These are phyloP conservation scores for Protophormia terraenovae DNA, from an alignment of 2,888 invertebrate genomes.

Conservation along the genomic window DNA sequence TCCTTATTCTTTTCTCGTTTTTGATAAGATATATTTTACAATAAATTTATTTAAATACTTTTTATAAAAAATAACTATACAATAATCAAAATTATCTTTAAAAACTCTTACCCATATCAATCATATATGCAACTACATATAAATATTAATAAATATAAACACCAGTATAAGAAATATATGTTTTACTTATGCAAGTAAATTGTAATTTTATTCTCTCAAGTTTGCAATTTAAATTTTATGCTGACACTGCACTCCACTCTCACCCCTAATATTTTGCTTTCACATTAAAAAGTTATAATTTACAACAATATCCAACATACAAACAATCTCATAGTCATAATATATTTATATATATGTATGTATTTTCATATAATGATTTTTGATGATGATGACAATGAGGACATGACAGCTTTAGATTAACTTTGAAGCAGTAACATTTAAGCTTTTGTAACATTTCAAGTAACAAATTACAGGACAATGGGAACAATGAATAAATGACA, in stretches of 20 bases:
- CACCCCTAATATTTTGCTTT: background rate
- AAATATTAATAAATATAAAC: background rate
- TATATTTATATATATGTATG: background rate
- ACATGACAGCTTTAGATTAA: constrained; percentile 64
- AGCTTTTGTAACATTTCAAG: constrained; percentile 63
- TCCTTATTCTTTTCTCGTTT: too few species aligned
- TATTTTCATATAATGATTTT: constrained; percentile 49
- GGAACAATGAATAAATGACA: constrained; percentile 64
- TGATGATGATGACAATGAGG: constrained; percentile 49
- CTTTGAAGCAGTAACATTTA: constrained; percentile 57
- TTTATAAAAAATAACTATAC: too few species aligned
- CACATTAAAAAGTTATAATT: constrained; percentile 30
- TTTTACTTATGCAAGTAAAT: background rate
- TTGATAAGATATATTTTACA: too few species aligned
- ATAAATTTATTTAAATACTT: too few species aligned
- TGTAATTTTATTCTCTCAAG: background rate
- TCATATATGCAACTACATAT: too few species aligned
- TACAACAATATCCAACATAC: background rate
- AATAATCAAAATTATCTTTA: too few species aligned
- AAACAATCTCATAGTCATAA: background rate
- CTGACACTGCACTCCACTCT: constrained; percentile 24
- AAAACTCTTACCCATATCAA: too few species aligned
- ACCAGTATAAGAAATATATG: background rate
- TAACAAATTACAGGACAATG: constrained; percentile 64
- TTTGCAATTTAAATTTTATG: constrained; percentile 47